Conservation (phyloP, 2,113 vertebrate species). For the Recurvirostra avosetta region DNA sequence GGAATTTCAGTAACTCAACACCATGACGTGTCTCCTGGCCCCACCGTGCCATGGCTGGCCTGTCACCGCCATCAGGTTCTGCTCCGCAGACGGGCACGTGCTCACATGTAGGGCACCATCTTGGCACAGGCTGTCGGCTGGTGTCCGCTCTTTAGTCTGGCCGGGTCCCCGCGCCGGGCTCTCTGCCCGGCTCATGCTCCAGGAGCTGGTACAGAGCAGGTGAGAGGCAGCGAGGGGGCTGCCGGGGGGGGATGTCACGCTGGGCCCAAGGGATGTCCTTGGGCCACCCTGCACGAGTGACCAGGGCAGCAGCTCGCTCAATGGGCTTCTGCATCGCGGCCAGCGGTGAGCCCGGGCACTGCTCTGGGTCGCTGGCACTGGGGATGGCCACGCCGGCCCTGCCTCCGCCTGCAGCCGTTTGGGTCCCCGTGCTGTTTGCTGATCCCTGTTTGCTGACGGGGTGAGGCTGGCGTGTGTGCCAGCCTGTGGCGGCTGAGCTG, state of each 20-base stretch:
- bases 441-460: slow-evolving; percentile 71
- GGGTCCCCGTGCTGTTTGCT: neutral
- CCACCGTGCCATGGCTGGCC: rapidly evolving
- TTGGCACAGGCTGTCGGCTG: neutral
- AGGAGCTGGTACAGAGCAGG: neutral
- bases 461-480: neutral
- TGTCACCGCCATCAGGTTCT: neutral
- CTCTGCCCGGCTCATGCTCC: neutral
- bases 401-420: neutral
- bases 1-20: neutral
- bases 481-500: slow-evolving; percentile 6
- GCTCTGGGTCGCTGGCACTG: neutral
- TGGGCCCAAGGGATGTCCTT: too few species aligned
- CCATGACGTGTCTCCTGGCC: neutral
- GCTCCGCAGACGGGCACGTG: neutral
- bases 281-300: neutral
- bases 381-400: neutral
- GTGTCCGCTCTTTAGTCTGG: neutral
- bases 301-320: neutral
- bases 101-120: rapidly evolving
- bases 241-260: rapidly evolving
- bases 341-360: rapidly evolving
- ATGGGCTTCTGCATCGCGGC: rapidly evolving
- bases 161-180: neutral
- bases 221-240: rapidly evolving